Evolutionary conservation across 2,888 invertebrate genomes (phyloP), one percentile per base, ranked within the genome.

Genomic region (Hyles lineata): DNA sequence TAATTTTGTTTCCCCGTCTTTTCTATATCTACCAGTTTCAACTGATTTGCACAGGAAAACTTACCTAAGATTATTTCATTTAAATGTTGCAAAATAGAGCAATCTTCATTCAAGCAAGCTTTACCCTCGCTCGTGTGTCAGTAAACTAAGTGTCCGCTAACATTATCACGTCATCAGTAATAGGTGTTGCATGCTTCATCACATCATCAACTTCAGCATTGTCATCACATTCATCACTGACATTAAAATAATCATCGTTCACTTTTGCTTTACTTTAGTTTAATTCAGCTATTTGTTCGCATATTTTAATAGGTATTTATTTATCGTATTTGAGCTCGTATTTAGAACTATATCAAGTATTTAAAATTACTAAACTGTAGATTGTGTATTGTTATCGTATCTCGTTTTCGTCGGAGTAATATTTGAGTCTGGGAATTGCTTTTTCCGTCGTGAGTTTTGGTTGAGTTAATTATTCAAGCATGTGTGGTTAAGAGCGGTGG

Each of bases 101-200:
- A 23, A 58, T 43, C 19, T 55, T 58, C 29, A 23, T 15, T 32
- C 25, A 50, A 72, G 25, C 55, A 29, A 58, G n/a, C 55, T 55
- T n/a, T n/a, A 17, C 9, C 43, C 58, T 58, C 58, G 63, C 72
- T 72, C 67, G 72, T 72, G 58, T 59, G 72, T 72, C 58, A 78
- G 77, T 79, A 75, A 73, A 83, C 83, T 87, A 86, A 88, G 84
- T 84, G 83, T 85, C 83, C 74, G 81, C 82, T 85, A 82, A 82
- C 58, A 35, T n/a, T 79, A 69, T 74, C 74, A 72, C 71, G 25
- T 70, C 72, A 72, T 77, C 69, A 23, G 43, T 74, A 74, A 69
- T 75, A 79, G 77, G 71, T 70, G 17, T 11, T 74, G 79, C 77
- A 81, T 82, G 77, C 23, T 71, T 75, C 62, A 67, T 76, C 62